Evolutionary conservation across 2,888 invertebrate genomes (phyloP).

Genomic region (Eristalis intricaria): DNA sequence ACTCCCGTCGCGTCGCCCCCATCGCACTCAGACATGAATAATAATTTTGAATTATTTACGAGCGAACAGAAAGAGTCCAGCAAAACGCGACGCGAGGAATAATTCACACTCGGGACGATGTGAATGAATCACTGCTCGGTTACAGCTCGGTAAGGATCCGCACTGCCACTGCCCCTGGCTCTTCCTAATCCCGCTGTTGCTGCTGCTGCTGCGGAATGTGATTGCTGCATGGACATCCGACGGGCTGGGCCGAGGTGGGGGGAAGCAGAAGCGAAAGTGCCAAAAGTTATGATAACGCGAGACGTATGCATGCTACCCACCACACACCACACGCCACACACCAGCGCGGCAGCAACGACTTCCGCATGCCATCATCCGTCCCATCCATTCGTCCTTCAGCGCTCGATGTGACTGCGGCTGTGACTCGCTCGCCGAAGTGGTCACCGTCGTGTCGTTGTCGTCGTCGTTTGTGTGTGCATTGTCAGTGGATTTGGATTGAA

Average conservation of each 20-base stretch:
- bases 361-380: constrained; percentile 45
- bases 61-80: constrained; percentile 25
- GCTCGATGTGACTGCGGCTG: constrained; percentile 15
- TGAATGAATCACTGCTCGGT: constrained; percentile 38
- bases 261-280: constrained; percentile 30
- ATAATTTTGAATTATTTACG: constrained; percentile 71
- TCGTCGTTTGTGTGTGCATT: constrained; percentile 43
- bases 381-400: constrained; percentile 55
- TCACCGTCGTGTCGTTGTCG: neutral
- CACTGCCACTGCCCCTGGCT: neutral
- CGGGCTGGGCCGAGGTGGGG: neutral
- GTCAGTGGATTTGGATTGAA: constrained; percentile 72
- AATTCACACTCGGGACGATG: constrained; percentile 65
- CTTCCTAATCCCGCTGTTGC: constrained; percentile 45
- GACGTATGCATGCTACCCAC: constrained; percentile 61
- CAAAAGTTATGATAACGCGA: constrained; percentile 71
- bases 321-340: constrained; percentile 18
- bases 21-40: constrained; percentile 67
- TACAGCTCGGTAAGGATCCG: constrained; percentile 44
- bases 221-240: constrained; percentile 37
- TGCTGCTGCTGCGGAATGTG: constrained; percentile 46
- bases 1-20: constrained; percentile 13
- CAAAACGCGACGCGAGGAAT: constrained; percentile 52
- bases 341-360: constrained; percentile 26
- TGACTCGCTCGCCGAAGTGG: constrained; percentile 3